phyloP scores from a whole-genome alignment of 2,888 invertebrate species.

The Harpagoxenus sublaevis region DNA sequence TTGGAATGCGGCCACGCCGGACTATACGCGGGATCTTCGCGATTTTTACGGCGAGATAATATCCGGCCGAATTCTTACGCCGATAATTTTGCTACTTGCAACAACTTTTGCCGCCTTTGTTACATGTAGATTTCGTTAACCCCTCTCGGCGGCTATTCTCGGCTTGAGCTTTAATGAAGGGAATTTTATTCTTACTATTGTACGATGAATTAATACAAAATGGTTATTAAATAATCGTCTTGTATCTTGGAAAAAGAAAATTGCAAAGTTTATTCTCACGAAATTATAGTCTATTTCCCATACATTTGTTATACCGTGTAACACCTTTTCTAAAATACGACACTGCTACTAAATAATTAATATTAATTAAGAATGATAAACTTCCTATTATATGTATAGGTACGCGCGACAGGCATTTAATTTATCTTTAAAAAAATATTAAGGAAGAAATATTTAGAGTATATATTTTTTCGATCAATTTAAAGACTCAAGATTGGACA shows the following conservation, averaged over 20 bases:
- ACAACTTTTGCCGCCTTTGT: background rate
- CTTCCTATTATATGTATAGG: background rate
- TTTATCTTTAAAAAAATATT: background rate
- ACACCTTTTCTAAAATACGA: background rate
- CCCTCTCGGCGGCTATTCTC: background rate
- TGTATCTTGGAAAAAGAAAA: background rate
- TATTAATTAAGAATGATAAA: background rate
- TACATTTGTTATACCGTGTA: background rate
- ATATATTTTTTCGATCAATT: background rate
- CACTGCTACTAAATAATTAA: background rate
- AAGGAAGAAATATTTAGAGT: background rate
- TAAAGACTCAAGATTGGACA: background rate
- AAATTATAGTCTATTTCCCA: background rate
- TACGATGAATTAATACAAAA: background rate
- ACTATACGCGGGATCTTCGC: slow-evolving; percentile 66
- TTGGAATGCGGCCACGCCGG: slow-evolving; percentile 76
- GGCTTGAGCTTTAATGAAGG: background rate
- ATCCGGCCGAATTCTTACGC: slow-evolving; percentile 38
- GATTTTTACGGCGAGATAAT: slow-evolving; percentile 68
- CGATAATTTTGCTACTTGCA: slow-evolving; percentile 37
- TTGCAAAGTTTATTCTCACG: background rate
- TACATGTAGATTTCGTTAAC: slow-evolving; percentile 4
- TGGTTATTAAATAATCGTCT: background rate
- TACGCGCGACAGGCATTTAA: background rate
- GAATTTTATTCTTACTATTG: background rate